Conservation (phyloP, 2,113 vertebrate species). For the Crotalus helleri region DNA sequence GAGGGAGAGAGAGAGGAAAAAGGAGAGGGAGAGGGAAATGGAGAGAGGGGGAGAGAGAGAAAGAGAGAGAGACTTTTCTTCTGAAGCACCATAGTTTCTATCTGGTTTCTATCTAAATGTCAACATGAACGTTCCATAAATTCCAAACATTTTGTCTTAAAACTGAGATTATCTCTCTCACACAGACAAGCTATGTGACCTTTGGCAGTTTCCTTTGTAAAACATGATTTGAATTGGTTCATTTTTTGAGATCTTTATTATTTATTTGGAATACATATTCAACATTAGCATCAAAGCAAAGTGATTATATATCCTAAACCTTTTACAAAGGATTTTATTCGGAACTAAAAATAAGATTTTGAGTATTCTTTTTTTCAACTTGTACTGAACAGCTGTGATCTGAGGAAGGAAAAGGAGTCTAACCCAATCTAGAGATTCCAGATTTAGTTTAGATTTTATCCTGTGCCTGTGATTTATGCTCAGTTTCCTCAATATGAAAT, state of each 20-base stretch:
- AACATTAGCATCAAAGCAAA: background rate
- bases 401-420: conserved; percentile 7
- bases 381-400: background rate
- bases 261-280: background rate
- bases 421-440: background rate
- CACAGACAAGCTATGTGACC: background rate
- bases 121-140: background rate
- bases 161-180: fast-evolving
- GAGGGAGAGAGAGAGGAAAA: background rate
- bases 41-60: background rate
- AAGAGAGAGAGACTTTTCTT: background rate
- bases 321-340: fast-evolving
- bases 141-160: fast-evolving
- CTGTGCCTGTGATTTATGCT: conserved; percentile 13
- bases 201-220: background rate
- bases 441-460: background rate
- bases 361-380: background rate
- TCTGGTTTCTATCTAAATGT: background rate
- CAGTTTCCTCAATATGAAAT: background rate
- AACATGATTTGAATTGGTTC: background rate
- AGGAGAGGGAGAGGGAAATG: background rate
- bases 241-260: background rate
- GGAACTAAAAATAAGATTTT: background rate
- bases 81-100: background rate
- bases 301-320: background rate